Evolutionary conservation across 2,888 invertebrate genomes (phyloP), one percentile per base, ranked within the genome.

Genomic region (Rotaria magnacalcarata): DNA sequence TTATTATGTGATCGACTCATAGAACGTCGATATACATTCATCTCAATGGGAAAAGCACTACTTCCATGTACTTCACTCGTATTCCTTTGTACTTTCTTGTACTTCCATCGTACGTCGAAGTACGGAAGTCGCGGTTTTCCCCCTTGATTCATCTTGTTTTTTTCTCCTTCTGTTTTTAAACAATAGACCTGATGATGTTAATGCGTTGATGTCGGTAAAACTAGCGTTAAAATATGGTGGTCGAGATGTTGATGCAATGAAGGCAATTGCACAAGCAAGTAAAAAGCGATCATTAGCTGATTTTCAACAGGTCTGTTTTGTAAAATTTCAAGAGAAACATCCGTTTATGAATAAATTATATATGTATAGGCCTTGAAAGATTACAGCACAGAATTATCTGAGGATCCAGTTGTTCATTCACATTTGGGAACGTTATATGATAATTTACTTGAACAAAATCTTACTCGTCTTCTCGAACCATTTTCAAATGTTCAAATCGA

Each of bases 391-490:
- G 96, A 98, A 92, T 91, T 98, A 86, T 95, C 95, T 90, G 95
- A 97, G 89, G 99, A 99, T 92, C 95, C 96, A 86, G 97, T 99
- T 87, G 97, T 99, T 10, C 93, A 96, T 89, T 96, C 97, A 89
- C 99, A 99, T 92, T 94, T 99, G 88, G 96, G 96, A 87, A 96
- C 97, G 24, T 92, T 99, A 60, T 98, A 98, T 90, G 98, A 99
- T 90, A 96, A 96, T 88, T 96, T 99, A 95, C 92, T 99, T 91
- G 99, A 99, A 92, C 98, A 99, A 92, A 99, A 99, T 93, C 93
- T 99, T 89, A 97, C 96, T 92, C 94, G 98, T 88, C 96, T 99
- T 89, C 98, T 99, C 88, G 99, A 99, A 92, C 99, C 99, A 2
- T 99, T 97, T 92, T 97, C 96, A 88, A 93, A 95, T 89, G 98